Conservation (phyloP, 92 coral and sea anemone genomes). For the Epizoanthus ramosus region DNA sequence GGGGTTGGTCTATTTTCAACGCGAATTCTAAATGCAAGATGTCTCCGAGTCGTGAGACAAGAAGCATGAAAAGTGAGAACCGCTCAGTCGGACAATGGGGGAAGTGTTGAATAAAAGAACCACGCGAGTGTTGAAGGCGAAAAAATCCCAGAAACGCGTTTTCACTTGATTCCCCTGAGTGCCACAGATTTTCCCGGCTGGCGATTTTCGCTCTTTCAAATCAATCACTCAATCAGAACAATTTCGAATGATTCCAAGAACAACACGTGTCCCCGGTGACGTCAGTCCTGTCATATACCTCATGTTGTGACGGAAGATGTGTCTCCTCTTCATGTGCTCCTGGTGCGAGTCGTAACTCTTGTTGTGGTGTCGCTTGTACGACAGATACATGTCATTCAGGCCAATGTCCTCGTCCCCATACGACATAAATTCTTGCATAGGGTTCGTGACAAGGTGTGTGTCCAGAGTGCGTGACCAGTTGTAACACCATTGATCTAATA, state of each 20-base stretch:
- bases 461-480: constrained; percentile 88
- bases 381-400: constrained; percentile 77
- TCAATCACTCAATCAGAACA: no score
- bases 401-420: constrained; percentile 64
- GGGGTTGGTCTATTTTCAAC: no score
- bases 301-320: constrained; percentile 94
- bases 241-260: background rate
- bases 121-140: no score
- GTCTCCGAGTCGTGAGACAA: no score
- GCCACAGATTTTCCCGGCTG: no score
- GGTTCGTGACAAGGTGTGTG: constrained; percentile 86
- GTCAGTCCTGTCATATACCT: constrained; percentile 52
- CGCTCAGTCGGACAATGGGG: no score
- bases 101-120: no score
- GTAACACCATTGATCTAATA: constrained; percentile 84
- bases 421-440: constrained; percentile 98
- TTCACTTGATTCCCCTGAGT: no score
- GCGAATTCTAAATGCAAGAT: no score
- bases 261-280: background rate
- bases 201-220: no score
- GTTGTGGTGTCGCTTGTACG: constrained; percentile 74
- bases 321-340: constrained; percentile 84
- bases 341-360: constrained; percentile 72
- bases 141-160: no score
- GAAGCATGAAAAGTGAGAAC: no score